Percentiles rank a stretch among this genome's conserved stretches.
phyloP scores from a whole-genome alignment of 2,113 vertebrate species.

The Salvelinus sp. region DNA sequence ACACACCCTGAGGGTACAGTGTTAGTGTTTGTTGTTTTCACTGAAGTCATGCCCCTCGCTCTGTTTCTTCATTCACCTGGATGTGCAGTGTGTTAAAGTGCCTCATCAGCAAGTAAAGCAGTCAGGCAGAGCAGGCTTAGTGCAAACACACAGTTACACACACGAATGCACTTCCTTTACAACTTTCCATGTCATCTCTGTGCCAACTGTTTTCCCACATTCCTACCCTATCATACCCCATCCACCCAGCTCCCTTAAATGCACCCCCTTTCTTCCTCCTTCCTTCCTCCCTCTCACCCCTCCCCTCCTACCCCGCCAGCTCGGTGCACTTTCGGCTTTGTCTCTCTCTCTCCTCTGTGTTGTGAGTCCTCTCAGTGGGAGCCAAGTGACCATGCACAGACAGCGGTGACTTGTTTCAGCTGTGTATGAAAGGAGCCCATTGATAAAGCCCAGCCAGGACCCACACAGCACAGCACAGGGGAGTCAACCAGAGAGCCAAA shows the following conservation, averaged over 20 bases:
- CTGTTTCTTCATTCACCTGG: conserved; percentile 58
- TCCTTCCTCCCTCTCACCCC: neutral
- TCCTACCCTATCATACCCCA: conserved; percentile 18
- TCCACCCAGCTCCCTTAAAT: conserved; percentile 41
- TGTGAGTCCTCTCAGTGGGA: conserved; percentile 42
- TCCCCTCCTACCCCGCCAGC: neutral
- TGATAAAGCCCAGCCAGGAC: conserved; percentile 67
- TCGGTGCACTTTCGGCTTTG: neutral
- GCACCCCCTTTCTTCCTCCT: conserved; percentile 49
- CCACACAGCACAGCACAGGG: conserved; percentile 66
- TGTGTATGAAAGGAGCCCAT: conserved; percentile 73
- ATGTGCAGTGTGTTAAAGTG: conserved; percentile 40
- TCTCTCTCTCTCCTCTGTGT: neutral
- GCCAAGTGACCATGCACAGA: conserved; percentile 66
- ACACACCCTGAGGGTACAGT: neutral
- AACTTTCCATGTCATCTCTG: neutral
- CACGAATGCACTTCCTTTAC: conserved; percentile 9
- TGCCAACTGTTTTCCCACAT: conserved; percentile 28
- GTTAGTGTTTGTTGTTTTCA: conserved; percentile 32
- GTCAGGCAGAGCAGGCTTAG: conserved; percentile 51
- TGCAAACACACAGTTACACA: conserved; percentile 66
- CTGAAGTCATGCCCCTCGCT: conserved; percentile 61
- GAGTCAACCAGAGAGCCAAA: conserved; percentile 72
- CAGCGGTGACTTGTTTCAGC: conserved; percentile 72
- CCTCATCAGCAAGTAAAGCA: conserved; percentile 61